These are phyloP conservation scores for Echinometra lucunter DNA, from an alignment of 53 echinoderm and acorn worm species.

Conservation along the genomic window DNA sequence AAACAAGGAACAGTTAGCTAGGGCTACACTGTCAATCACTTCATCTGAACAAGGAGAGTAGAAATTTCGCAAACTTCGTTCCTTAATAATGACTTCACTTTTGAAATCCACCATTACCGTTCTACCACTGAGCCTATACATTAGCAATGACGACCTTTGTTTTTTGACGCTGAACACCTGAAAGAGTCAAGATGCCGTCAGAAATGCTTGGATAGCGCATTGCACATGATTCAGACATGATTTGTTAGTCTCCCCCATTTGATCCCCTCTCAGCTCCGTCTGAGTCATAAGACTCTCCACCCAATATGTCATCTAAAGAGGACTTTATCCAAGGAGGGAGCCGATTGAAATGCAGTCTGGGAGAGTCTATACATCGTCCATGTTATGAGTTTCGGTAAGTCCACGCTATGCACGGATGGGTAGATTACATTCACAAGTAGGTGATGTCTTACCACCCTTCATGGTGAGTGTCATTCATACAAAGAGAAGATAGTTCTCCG, in stretches of 20 bases:
- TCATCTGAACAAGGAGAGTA: background rate
- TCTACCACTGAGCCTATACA: background rate
- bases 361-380: background rate
- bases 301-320: constrained; percentile 28
- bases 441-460: background rate
- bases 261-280: background rate
- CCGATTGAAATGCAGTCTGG: background rate
- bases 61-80: background rate
- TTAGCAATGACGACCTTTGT: no score
- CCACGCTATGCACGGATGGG: background rate
- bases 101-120: background rate
- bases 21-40: background rate
- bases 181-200: background rate
- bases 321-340: background rate
- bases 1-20: background rate
- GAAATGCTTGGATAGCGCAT: background rate
- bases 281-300: constrained; percentile 5
- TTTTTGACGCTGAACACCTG: background rate
- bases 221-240: background rate
- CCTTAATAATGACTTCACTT: background rate
- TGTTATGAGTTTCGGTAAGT: background rate
- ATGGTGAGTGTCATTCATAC: background rate
- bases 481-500: background rate
- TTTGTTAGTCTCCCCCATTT: background rate
- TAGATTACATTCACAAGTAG: background rate